Base-by-base conservation (phyloP, 2,797 vertebrate species). In the Rhinatrema bivittatum region DNA sequence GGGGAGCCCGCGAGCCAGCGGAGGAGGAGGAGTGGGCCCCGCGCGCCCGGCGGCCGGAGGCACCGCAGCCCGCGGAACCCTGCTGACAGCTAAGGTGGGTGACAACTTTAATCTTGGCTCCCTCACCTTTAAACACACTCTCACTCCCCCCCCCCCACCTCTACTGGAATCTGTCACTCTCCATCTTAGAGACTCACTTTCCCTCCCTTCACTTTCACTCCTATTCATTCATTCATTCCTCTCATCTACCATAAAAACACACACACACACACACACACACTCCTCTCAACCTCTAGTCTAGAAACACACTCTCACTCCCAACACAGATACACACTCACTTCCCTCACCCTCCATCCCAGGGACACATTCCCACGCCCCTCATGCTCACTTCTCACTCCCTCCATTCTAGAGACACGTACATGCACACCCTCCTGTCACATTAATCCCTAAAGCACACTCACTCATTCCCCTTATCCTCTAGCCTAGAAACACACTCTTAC, bases 11-110 rank as follows among this genome's bases (percentile, higher is more conserved):
- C 86, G 70, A 5, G 31, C 10, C 37, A 16, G 2, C 7, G n/a
- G 24, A n/a, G 29, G n/a, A n/a, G n/a, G n/a, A n/a, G n/a, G n/a
- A n/a, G 58, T 57, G 15, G 51, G 53, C 20, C 36, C 47, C 3
- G 63, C 66, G 14, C 51, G 40, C 18, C 45, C 36, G 10, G 35
- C 36, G 7, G 27, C 47, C 3, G 46, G 44, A 1, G 62, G 20
- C 1, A 29, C 23, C 5, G 14, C 37, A 3, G 34, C 22, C 10
- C 72, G 75, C 32, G 74, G 58, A 50, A 43, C 53, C 17, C 41
- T 70, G 1, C 26, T 64, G 5, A 28, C 64, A 12, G 63, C 64
- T 25, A 81, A 77, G 78, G 79, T 77, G 64, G 32, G 72, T 57
- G 13, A 10, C 20, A 6, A n/a, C 18, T 39, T 30, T 23, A n/a